phyloP scores from a whole-genome alignment of 2,888 invertebrate genomes.

The Syrista parreyssii region DNA sequence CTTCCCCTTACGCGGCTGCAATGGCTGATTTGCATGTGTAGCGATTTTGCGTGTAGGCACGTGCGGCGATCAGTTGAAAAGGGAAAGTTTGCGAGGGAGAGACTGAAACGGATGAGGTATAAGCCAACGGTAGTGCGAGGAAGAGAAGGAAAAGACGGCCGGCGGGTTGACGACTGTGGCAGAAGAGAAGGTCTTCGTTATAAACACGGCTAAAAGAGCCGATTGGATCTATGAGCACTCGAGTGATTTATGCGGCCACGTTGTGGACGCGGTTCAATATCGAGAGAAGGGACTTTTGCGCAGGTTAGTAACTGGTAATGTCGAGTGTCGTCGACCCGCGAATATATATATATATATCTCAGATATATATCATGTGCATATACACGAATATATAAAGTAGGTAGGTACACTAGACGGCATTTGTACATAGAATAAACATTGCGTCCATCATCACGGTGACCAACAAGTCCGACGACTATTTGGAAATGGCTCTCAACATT shows the following conservation, averaged over 20 bases:
- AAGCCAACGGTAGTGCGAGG: not conserved
- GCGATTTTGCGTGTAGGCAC: constrained; percentile 23
- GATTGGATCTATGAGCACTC: not conserved
- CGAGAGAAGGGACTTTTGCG: not conserved
- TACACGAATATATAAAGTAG: not conserved
- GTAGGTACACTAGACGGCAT: not conserved
- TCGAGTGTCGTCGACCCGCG: not conserved
- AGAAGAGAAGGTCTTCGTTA: not conserved
- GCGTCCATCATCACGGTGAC: not conserved
- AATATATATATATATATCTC: not conserved
- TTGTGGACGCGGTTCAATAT: not conserved
- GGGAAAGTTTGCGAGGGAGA: constrained; percentile 32
- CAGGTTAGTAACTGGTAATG: not conserved
- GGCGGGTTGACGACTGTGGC: not conserved
- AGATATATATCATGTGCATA: not conserved
- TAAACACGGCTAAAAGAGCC: not conserved
- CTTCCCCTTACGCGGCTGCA: not conserved
- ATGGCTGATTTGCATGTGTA: not conserved
- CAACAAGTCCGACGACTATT: not conserved
- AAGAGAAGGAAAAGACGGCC: not conserved
- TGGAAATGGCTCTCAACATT: not conserved
- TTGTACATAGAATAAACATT: not conserved
- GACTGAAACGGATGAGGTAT: not conserved
- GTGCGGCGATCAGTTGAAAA: constrained; percentile 31
- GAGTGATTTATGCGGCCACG: not conserved